These are phyloP conservation scores for Cairina moschata DNA, from an alignment of 2,113 vertebrate genomes.

Conservation along the genomic window DNA sequence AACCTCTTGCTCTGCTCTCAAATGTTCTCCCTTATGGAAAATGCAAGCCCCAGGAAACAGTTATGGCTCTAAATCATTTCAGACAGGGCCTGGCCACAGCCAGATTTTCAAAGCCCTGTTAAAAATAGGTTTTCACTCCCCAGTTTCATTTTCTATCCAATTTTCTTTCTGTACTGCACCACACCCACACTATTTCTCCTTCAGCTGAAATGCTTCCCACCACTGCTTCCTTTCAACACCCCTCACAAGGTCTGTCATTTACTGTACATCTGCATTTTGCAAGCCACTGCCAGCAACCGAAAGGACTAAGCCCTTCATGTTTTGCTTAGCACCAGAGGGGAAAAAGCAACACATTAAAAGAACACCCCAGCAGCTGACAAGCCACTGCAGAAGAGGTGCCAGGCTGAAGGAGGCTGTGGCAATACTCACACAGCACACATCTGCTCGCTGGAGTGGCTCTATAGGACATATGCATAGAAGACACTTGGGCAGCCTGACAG, in stretches of 20 bases:
- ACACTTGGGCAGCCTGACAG: background rate
- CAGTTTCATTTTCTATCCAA: slow-evolving; percentile 16
- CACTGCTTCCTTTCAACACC: slow-evolving; percentile 18
- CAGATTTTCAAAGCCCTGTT: slow-evolving; percentile 28
- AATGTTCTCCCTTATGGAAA: slow-evolving; percentile 37
- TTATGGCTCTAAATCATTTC: slow-evolving; percentile 39
- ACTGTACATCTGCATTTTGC: slow-evolving; percentile 21
- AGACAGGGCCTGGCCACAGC: slow-evolving; percentile 1
- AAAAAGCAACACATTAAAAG: background rate
- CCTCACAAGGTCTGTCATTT: background rate
- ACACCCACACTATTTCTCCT: slow-evolving; percentile 18
- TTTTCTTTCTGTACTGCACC: slow-evolving; percentile 10
- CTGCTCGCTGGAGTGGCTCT: background rate
- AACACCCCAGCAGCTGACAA: background rate
- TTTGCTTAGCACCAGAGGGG: background rate
- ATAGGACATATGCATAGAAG: background rate
- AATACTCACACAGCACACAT: background rate
- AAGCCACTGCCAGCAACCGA: background rate
- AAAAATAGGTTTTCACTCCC: slow-evolving; percentile 38
- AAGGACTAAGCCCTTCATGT: background rate
- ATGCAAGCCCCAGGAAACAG: slow-evolving; percentile 25
- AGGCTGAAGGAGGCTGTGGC: background rate
- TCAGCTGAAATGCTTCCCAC: slow-evolving; percentile 9
- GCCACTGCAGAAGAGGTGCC: background rate
- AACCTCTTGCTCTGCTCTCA: slow-evolving; percentile 32